These are phyloP conservation scores for Paracentrotus lividus DNA, from an alignment of 53 echinoderm and acorn worm species.

Conservation along the genomic window DNA sequence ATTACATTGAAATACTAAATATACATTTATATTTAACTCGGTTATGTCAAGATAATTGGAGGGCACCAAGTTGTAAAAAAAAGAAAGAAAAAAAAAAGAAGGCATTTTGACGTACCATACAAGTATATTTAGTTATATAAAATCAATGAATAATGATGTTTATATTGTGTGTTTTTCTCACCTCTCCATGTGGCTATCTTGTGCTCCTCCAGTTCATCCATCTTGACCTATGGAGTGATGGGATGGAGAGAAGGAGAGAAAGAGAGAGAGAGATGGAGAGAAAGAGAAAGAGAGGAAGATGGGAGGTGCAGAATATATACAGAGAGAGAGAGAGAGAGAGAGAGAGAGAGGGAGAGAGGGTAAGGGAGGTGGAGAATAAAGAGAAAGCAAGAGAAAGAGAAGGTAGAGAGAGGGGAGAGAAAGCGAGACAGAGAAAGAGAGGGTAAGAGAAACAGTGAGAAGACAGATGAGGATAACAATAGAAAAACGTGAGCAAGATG, in stretches of 20 bases:
- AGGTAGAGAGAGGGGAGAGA: neutral
- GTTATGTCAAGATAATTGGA: too few relatives aligned
- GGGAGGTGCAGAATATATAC: too few relatives aligned
- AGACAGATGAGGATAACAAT: neutral
- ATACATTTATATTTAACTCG: too few relatives aligned
- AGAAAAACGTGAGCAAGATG: neutral
- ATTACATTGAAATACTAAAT: too few relatives aligned
- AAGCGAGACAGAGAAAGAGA: neutral
- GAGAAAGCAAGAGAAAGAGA: neutral
- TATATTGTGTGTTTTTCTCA: too few relatives aligned
- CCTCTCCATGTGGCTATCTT: constrained; percentile 99
- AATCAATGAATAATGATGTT: too few relatives aligned
- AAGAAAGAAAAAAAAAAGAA: too few relatives aligned
- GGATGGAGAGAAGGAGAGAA: neutral
- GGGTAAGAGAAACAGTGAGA: neutral
- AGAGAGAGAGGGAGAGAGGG: neutral
- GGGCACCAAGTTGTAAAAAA: too few relatives aligned
- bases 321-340: neutral
- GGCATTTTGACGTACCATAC: too few relatives aligned
- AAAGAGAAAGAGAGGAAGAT: neutral
- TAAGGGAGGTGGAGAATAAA: neutral
- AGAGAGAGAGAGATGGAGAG: neutral
- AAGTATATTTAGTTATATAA: too few relatives aligned
- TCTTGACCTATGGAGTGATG: constrained; percentile 86
- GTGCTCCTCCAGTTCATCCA: constrained; percentile 97